phyloP scores from a whole-genome alignment of 2,113 vertebrate species.

The Istiophorus platypterus region DNA sequence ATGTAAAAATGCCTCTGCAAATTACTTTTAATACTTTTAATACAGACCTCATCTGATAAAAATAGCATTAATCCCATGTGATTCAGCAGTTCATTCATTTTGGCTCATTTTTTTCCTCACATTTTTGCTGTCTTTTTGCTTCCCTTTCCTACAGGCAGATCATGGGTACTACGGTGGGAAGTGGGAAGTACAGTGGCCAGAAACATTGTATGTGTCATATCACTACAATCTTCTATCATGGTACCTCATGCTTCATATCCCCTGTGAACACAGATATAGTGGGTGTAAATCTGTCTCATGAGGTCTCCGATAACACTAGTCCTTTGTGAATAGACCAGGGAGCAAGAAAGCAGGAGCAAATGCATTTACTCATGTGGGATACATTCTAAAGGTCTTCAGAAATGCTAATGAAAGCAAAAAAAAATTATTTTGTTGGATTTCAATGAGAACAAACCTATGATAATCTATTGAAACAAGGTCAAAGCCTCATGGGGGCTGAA shows the following conservation, averaged over 20 bases:
- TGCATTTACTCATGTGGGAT: not conserved
- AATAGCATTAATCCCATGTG: not conserved
- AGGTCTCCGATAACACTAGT: not conserved
- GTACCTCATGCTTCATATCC: not conserved
- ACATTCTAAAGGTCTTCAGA: not conserved
- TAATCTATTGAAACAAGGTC: not conserved
- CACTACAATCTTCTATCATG: not conserved
- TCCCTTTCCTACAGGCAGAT: not conserved
- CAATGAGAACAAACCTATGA: not conserved
- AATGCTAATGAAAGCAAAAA: too few relatives aligned
- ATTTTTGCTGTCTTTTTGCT: not conserved
- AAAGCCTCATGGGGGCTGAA: too few relatives aligned
- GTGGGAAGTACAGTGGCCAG: too few relatives aligned
- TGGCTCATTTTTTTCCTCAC: not conserved
- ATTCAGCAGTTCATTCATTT: not conserved
- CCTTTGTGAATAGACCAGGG: not conserved
- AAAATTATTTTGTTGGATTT: not conserved
- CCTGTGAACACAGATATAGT: not conserved
- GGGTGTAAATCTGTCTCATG: not conserved
- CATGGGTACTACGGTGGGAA: not conserved
- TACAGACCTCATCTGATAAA: not conserved
- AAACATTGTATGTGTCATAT: not conserved
- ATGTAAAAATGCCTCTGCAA: not conserved
- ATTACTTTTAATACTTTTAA: not conserved
- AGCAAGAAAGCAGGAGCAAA: not conserved